These are phyloP conservation scores for Malurus melanocephalus DNA, from an alignment of 2,113 vertebrate species.

Conservation along the genomic window DNA sequence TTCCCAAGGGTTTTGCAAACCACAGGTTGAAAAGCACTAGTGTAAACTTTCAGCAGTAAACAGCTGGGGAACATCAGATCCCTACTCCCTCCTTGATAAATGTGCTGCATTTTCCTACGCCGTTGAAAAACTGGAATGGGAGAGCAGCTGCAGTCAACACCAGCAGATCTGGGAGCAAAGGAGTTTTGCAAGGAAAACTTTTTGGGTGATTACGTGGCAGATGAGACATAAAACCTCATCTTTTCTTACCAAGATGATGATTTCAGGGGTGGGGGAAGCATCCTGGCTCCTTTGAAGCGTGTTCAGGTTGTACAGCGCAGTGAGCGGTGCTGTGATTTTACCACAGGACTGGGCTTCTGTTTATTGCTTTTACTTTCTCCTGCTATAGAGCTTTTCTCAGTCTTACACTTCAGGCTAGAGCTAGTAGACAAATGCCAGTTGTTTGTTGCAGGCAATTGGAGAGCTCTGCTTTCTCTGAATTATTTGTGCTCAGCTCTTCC, in stretches of 20 bases:
- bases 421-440: neutral
- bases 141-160: neutral
- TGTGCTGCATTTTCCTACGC: neutral
- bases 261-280: neutral
- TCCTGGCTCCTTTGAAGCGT: neutral
- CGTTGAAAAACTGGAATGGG: neutral
- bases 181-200: neutral
- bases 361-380: neutral
- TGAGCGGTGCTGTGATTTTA: neutral
- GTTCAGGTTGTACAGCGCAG: neutral
- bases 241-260: neutral
- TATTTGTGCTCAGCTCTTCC: neutral
- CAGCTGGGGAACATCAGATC: neutral
- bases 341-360: neutral
- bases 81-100: neutral
- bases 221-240: neutral
- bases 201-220: rapidly evolving
- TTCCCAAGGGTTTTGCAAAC: constrained; percentile 1
- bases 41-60: neutral
- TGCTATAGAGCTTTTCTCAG: neutral
- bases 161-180: neutral
- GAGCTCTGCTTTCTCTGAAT: neutral
- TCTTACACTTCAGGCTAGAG: neutral
- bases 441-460: neutral
- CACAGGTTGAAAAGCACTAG: neutral